Evolutionary conservation across 1,140 invertebrate genomes (phyloP).

Genomic region (Bilobella aurantiaca): DNA sequence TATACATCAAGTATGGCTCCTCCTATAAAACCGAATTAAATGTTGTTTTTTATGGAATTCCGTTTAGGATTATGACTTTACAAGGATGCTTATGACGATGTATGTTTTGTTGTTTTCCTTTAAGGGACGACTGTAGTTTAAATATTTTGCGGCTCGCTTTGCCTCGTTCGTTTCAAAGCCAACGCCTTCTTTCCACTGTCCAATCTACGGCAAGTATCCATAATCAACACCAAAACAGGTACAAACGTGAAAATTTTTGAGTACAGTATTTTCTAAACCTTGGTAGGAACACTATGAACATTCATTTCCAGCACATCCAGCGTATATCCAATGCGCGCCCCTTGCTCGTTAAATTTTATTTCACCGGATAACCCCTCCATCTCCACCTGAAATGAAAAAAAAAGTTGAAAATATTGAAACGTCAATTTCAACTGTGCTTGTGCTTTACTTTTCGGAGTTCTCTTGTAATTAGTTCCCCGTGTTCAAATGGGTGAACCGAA

Average conservation of each 20-base stretch:
- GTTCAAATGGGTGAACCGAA: conserved; percentile 61
- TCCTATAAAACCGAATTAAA: conserved; percentile 54
- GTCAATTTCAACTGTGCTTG: neutral
- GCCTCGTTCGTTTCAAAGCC: neutral
- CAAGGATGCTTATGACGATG: conserved; percentile 78
- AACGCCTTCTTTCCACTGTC: conserved; percentile 56
- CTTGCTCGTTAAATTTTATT: conserved; percentile 69
- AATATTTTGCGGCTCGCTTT: neutral
- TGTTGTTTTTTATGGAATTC: too few species aligned
- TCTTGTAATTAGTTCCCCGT: conserved; percentile 74
- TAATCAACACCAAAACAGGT: too few species aligned
- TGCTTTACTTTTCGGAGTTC: conserved; percentile 64
- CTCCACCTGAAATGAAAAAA: conserved; percentile 73
- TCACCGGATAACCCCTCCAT: conserved; percentile 79
- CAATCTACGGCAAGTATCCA: conserved; percentile 66
- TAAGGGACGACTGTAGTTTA: neutral
- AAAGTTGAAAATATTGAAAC: neutral
- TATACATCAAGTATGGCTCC: conserved; percentile 73
- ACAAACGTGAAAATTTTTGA: too few species aligned
- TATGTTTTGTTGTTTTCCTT: conserved; percentile 53
- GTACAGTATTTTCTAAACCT: too few species aligned
- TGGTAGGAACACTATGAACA: too few species aligned
- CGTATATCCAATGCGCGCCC: conserved; percentile 70
- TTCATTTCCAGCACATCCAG: conserved; percentile 88
- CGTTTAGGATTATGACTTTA: conserved; percentile 44